Base-by-base conservation (phyloP, 2,797 vertebrate species). In the Acanthurus leucopareius region DNA sequence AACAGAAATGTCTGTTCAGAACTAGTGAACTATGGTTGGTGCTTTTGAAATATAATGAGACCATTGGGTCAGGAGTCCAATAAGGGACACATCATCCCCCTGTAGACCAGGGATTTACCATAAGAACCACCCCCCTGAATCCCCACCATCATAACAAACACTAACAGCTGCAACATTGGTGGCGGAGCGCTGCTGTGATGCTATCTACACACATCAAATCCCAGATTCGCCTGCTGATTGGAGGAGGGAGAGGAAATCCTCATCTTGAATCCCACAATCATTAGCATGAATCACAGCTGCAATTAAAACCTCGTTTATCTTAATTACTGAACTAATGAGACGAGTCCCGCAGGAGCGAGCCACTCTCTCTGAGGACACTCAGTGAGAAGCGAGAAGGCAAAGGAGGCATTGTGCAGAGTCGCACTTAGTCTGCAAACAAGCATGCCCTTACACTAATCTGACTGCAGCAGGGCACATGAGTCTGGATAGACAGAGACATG, bases 231-330 rank as follows among this genome's bases (percentile, higher is more conserved):
- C 64, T 79, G 77, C 79, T 86, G 91, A 93, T 93, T 91, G 91
- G 91, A 84, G 79, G 75, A 81, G 86, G 66, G 77, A 87, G 78
- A 90, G 86, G 86, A 91, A 91, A 91, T 91, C 90, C 92, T 92
- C 91, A 90, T 93, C 92, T 93, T 68, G 66, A 87, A 88, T 88
- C 93, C 92, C 90, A 90, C 91, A 89, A 93, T 94, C 93, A 94
- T 96, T 95, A 94, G 91, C 91, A 94, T 93, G 93, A 93, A 95
- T 95, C 93, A 91, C 90, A 88, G 88, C 88, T 84, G 94, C 95
- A 96, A 96, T 96, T 96, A 96, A 95, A 95, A 94, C 82, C 91
- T 92, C 90, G 86, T 96, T 96, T 95, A 96, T 96, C 94, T 96
- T 95, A 96, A 96, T 96, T 95, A 95, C 95, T 72, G 89, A 94